A percentile compares a stretch with the other conserved stretches of the same genome.
Evolutionary conservation across 2,113 vertebrate genomes (phyloP).

Genomic region (Marcusenius ussheri): DNA sequence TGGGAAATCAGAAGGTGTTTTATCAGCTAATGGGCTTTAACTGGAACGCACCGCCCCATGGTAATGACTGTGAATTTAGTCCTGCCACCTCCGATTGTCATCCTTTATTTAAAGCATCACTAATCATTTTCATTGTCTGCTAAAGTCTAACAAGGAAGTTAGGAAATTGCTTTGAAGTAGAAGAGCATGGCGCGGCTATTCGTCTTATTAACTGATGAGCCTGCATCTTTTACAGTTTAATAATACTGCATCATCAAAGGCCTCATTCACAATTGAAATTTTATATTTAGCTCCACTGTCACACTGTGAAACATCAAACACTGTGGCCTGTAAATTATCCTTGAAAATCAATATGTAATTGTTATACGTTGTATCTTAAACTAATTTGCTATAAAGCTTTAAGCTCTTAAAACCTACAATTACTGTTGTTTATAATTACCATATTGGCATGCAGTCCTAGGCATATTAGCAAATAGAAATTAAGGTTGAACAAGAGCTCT

Average conservation of each 20-base stretch:
- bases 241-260: background rate
- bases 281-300: background rate
- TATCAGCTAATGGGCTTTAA: constrained; percentile 20
- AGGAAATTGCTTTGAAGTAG: constrained; percentile 8
- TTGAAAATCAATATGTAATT: background rate
- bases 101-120: constrained; percentile 25
- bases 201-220: background rate
- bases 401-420: background rate
- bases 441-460: background rate
- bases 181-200: background rate
- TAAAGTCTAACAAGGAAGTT: constrained; percentile 32
- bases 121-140: constrained; percentile 47
- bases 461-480: background rate
- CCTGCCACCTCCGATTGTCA: background rate
- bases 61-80: background rate
- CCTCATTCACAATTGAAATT: background rate
- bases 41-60: background rate
- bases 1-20: constrained; percentile 16
- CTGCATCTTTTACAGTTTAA: background rate
- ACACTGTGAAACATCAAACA: background rate
- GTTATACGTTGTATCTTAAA: background rate
- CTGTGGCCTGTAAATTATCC: background rate
- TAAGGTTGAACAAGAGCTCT: background rate
- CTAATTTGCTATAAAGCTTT: background rate
- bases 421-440: background rate